Conservation (phyloP, 2,113 vertebrate species). For the Todiramphus chloris region DNA sequence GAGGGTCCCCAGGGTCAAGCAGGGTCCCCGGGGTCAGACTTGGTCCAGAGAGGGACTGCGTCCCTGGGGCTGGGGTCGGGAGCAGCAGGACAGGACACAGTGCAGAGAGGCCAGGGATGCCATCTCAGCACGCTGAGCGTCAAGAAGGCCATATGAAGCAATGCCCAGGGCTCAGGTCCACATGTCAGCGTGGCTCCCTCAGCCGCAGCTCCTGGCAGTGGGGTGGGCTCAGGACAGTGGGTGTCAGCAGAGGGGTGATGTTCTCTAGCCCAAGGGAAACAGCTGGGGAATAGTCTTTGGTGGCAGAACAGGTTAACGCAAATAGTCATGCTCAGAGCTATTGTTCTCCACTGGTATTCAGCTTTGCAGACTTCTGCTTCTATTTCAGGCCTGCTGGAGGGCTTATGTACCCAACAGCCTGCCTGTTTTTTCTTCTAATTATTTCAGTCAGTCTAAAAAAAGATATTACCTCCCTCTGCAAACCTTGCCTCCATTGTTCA, state of each 20-base stretch:
- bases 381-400: constrained; percentile 59
- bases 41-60: background rate
- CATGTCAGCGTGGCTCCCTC: accelerated
- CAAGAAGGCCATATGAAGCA: accelerated
- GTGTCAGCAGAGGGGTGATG: background rate
- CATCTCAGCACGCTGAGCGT: background rate
- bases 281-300: background rate
- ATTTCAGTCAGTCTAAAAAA: constrained; percentile 63
- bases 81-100: background rate
- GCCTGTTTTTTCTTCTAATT: constrained; percentile 58
- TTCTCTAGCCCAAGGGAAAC: background rate
- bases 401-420: constrained; percentile 47
- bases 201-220: background rate
- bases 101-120: background rate
- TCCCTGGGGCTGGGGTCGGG: background rate
- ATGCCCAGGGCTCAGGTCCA: accelerated
- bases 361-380: constrained; percentile 57
- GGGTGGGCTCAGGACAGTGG: background rate
- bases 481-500: constrained; percentile 46
- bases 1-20: background rate
- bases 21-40: background rate
- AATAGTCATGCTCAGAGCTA: constrained; percentile 1
- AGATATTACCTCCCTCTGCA: constrained; percentile 52
- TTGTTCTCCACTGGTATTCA: constrained; percentile 57
- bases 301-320: constrained; percentile 42